Evolutionary conservation across 64 coral and sea anemone genomes (phyloP).

Genomic region (Stichodactyla helianthus): DNA sequence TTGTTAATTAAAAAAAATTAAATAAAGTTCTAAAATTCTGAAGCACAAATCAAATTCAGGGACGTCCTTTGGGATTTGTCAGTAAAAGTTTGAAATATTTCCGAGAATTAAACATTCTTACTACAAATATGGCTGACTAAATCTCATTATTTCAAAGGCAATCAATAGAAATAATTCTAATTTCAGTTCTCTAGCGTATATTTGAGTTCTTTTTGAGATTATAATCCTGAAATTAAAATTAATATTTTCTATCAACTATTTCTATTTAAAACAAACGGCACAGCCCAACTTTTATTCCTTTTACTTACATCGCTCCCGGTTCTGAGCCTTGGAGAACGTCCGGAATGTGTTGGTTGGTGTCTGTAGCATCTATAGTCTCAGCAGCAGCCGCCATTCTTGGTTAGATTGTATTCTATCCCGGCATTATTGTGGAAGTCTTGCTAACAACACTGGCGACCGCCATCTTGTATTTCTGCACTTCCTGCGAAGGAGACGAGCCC

Average conservation of each 20-base stretch:
- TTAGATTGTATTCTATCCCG: not conserved
- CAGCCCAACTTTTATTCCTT: not conserved
- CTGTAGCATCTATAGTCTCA: slow-evolving; percentile 2
- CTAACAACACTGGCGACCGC: not conserved
- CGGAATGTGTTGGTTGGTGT: slow-evolving; percentile 31
- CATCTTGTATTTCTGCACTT: slow-evolving; percentile 5
- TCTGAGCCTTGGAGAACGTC: slow-evolving; percentile 50
- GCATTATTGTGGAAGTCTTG: not conserved
- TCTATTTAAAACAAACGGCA: not conserved
- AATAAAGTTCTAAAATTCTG: too few species aligned
- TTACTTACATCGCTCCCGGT: slow-evolving; percentile 49
- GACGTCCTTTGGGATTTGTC: too few species aligned
- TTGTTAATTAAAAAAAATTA: too few species aligned
- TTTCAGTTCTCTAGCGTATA: not conserved
- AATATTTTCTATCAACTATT: not conserved
- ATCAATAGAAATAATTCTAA: not conserved
- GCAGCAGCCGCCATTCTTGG: slow-evolving; percentile 36
- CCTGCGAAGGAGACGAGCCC: slow-evolving; percentile 16
- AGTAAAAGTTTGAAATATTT: too few species aligned
- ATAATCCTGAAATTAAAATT: not conserved
- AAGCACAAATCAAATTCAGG: too few species aligned
- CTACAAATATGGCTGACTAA: not conserved
- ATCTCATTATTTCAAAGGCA: not conserved
- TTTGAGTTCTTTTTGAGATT: not conserved
- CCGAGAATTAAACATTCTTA: too few species aligned